Evolutionary conservation across 2,113 vertebrate genomes (phyloP).

Genomic region (Festucalex cinctus): DNA sequence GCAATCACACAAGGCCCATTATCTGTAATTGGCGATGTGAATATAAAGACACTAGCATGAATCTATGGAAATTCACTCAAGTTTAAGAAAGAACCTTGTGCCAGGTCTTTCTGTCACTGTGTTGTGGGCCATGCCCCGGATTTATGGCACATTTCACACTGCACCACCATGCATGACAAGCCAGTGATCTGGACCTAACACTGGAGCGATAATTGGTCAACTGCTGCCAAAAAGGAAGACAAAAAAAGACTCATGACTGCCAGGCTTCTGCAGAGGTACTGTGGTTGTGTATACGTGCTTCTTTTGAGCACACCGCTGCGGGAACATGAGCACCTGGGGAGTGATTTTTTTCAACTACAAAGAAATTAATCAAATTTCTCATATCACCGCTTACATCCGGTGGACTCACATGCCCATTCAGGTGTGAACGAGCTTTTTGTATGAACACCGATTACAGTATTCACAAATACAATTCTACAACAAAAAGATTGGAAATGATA

Average conservation of each 20-base stretch:
- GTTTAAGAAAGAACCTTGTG: constrained; percentile 39
- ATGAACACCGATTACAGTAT: neutral
- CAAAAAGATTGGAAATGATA: neutral
- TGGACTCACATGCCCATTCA: constrained; percentile 29
- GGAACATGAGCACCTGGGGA: constrained; percentile 1
- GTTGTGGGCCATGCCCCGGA: constrained; percentile 59
- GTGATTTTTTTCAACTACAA: constrained; percentile 45
- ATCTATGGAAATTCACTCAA: constrained; percentile 34
- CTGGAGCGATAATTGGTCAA: constrained; percentile 66
- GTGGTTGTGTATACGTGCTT: constrained; percentile 5
- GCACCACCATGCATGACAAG: constrained; percentile 50
- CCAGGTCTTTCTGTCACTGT: constrained; percentile 56
- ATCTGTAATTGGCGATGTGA: constrained; percentile 10
- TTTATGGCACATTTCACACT: constrained; percentile 74
- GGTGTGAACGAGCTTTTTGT: neutral
- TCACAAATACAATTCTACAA: neutral
- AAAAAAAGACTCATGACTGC: constrained; percentile 44
- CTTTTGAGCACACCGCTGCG: constrained; percentile 10
- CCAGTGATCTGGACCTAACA: constrained; percentile 62
- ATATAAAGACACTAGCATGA: constrained; percentile 8
- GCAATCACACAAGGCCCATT: neutral
- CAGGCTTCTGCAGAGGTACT: constrained; percentile 35
- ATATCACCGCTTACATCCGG: constrained; percentile 37
- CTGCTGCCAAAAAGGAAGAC: constrained; percentile 61
- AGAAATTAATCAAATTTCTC: constrained; percentile 64